Percentiles rank a stretch among this genome's conserved stretches.
Conservation (phyloP, 37 sponge, comb jelly and placozoan genomes). For the Diacarnus erythraeanus region DNA sequence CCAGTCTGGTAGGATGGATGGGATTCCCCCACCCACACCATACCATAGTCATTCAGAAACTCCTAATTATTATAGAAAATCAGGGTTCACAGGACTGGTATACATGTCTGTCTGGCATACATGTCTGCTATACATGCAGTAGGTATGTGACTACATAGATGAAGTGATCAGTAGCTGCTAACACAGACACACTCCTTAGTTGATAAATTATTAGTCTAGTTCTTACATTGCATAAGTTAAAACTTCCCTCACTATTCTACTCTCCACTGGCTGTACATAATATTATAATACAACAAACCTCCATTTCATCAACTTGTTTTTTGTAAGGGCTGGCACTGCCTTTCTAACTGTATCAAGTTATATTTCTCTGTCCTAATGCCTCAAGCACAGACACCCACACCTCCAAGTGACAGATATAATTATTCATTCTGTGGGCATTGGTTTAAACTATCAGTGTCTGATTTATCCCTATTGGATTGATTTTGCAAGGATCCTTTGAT, state of each 20-base stretch:
- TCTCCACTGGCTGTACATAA: background rate
- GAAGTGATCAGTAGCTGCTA: background rate
- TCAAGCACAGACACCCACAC: conserved; percentile 38
- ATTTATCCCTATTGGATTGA: too few species aligned
- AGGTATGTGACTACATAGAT: background rate
- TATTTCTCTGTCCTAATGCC: background rate
- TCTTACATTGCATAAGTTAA: too few species aligned
- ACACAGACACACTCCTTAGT: background rate
- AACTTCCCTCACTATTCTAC: too few species aligned
- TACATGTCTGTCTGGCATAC: too few species aligned
- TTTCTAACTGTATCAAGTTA: too few species aligned
- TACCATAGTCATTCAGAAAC: conserved; percentile 96
- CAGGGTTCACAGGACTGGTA: too few species aligned
- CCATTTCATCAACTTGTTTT: conserved; percentile 87
- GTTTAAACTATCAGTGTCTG: background rate
- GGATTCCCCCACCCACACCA: conserved; percentile 87
- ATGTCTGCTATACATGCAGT: too few species aligned
- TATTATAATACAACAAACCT: too few species aligned
- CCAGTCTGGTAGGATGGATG: background rate
- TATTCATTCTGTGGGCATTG: background rate
- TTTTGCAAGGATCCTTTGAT: too few species aligned
- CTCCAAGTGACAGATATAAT: conserved; percentile 31
- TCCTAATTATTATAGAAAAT: conserved; percentile 41
- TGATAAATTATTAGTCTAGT: background rate
- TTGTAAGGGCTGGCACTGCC: conserved; percentile 58